Percentiles rank a stretch among this genome's conserved stretches.
phyloP scores from a whole-genome alignment of 2,113 vertebrate species.

The Brachyhypopomus occidentalis region DNA sequence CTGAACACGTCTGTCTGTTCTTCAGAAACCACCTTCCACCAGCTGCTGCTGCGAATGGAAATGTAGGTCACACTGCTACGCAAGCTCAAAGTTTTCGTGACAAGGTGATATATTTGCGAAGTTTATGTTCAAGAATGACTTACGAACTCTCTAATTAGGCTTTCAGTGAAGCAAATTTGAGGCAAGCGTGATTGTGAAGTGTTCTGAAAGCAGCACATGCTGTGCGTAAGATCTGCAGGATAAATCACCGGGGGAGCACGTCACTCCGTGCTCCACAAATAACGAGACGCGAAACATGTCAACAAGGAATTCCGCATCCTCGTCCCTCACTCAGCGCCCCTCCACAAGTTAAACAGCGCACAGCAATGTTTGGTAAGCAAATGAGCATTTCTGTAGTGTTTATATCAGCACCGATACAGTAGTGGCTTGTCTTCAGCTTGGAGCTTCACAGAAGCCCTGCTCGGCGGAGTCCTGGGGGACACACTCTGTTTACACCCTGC shows the following conservation, averaged over 20 bases:
- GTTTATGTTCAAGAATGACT: not conserved
- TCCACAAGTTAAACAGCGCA: constrained; percentile 27
- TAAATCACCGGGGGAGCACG: constrained; percentile 29
- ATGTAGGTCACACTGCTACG: not conserved
- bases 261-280: constrained; percentile 43
- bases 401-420: constrained; percentile 41
- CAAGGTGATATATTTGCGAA: not conserved
- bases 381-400: constrained; percentile 46
- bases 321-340: constrained; percentile 8
- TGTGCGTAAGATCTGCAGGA: constrained; percentile 19
- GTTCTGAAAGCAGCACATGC: constrained; percentile 22
- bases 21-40: not conserved
- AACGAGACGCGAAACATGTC: constrained; percentile 36
- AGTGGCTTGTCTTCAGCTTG: constrained; percentile 17
- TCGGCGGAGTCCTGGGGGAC: constrained; percentile 36
- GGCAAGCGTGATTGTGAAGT: not conserved
- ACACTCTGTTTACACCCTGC: constrained; percentile 45
- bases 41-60: not conserved
- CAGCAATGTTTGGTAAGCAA: constrained; percentile 43
- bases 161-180: not conserved
- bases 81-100: not conserved
- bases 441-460: constrained; percentile 13
- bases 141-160: constrained; percentile 8
- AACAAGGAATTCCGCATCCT: constrained; percentile 31
- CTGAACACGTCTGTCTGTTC: constrained; percentile 24